A percentile compares a stretch with the other conserved stretches of the same genome.
Evolutionary conservation across 2,888 invertebrate species (phyloP).

Genomic region (Pterobdella sp.): DNA sequence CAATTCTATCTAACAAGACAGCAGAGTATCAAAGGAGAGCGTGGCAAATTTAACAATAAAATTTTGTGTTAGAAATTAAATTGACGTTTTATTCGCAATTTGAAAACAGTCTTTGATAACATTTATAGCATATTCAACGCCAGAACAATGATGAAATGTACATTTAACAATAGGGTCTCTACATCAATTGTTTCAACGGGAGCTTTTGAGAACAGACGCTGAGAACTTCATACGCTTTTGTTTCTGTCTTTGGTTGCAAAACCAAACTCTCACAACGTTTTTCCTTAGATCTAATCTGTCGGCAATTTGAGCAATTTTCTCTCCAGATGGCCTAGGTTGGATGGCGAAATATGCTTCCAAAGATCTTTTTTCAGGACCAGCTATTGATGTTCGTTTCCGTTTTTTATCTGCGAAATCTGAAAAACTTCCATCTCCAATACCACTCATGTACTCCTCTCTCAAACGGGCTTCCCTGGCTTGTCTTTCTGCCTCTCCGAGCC

Average conservation of each 20-base stretch:
- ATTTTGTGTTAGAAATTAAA: not conserved
- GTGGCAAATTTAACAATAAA: not conserved
- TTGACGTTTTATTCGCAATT: not conserved
- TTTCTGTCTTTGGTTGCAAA: slow-evolving; percentile 93
- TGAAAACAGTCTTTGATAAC: not conserved
- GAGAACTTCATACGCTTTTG: slow-evolving; percentile 55
- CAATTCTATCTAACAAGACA: not conserved
- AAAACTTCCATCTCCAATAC: slow-evolving; percentile 44
- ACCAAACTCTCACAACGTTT: slow-evolving; percentile 99
- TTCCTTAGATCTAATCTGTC: slow-evolving; percentile 98
- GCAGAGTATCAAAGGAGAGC: not conserved
- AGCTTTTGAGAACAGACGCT: slow-evolving; percentile 37
- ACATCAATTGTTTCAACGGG: slow-evolving; percentile 20
- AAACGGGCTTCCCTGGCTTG: slow-evolving; percentile 43
- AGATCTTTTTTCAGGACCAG: slow-evolving; percentile 90
- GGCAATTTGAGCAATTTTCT: slow-evolving; percentile 98
- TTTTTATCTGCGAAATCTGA: slow-evolving; percentile 68
- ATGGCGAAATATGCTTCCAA: slow-evolving; percentile 97
- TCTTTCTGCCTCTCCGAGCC: slow-evolving; percentile 84
- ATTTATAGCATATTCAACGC: not conserved
- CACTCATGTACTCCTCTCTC: slow-evolving; percentile 31
- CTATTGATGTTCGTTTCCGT: slow-evolving; percentile 94
- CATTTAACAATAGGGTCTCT: not conserved
- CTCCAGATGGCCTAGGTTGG: slow-evolving; percentile 94
- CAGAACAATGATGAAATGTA: not conserved